Evolutionary conservation across 2,888 invertebrate genomes (phyloP).

Genomic region (Apotomis turbidana): DNA sequence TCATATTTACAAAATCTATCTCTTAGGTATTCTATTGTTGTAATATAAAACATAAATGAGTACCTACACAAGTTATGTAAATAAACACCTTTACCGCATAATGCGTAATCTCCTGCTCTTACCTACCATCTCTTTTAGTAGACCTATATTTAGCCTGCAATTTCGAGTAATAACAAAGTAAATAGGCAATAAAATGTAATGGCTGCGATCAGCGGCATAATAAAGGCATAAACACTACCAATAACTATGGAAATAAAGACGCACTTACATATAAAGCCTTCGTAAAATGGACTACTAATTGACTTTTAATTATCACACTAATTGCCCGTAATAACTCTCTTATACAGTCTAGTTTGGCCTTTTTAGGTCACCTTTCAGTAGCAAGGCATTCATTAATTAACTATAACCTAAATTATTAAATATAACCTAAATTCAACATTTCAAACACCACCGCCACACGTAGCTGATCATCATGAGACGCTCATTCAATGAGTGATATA

Average conservation of each 20-base stretch:
- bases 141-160: conserved; percentile 1
- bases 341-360: neutral
- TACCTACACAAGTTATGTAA: neutral
- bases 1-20: no score
- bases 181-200: conserved; percentile 9
- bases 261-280: neutral
- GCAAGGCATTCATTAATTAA: no score
- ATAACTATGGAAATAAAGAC: conserved; percentile 11
- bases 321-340: neutral
- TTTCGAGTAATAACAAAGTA: neutral
- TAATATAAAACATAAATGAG: no score
- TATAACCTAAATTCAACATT: no score
- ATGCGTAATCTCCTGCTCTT: no score
- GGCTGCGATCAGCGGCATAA: conserved; percentile 5
- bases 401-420: no score
- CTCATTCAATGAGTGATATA: no score
- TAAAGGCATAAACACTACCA: conserved; percentile 11
- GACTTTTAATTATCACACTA: conserved; percentile 7
- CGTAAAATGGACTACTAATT: conserved; percentile 11
- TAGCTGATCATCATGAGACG: no score
- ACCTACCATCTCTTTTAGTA: neutral
- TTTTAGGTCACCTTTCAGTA: no score
- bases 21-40: no score
- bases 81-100: neutral
- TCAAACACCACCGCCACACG: no score